Percentiles rank a stretch among this genome's conserved stretches.
phyloP scores from a whole-genome alignment of 2,797 vertebrate genomes.

The Pseudocheirus occidentalis region DNA sequence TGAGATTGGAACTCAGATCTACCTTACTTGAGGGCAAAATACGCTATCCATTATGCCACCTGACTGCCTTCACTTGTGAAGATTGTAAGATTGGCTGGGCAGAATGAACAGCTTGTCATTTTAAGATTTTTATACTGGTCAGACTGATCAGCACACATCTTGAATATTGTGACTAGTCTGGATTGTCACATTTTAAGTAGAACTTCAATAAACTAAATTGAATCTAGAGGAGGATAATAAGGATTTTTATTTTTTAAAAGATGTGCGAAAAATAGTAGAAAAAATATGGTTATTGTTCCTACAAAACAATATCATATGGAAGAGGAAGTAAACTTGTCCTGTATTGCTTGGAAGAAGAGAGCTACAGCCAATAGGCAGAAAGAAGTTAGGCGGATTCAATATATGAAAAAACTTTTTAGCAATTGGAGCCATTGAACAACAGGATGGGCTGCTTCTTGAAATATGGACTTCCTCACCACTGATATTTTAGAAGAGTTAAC shows the following conservation, averaged over 20 bases:
- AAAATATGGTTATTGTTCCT: background rate
- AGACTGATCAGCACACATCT: background rate
- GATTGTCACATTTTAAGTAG: background rate
- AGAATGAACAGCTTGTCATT: background rate
- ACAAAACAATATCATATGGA: background rate
- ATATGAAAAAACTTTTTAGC: background rate
- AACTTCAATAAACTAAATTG: background rate
- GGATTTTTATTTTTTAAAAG: background rate
- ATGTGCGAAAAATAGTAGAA: background rate
- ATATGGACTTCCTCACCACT: background rate
- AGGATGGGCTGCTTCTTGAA: background rate
- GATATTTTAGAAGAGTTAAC: background rate
- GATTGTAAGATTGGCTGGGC: background rate
- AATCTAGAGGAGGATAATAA: background rate
- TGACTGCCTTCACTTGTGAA: background rate
- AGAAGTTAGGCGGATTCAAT: background rate
- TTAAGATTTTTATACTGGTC: background rate
- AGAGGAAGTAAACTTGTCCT: background rate
- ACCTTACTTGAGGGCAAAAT: background rate
- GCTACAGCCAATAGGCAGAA: background rate
- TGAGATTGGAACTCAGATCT: background rate
- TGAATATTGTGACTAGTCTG: background rate
- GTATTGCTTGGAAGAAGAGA: background rate
- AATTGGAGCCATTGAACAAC: background rate
- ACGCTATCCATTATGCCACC: background rate